Evolutionary conservation across 1,140 invertebrate genomes (phyloP), one percentile per base, ranked within the genome.

Genomic region (Habropoda laboriosa): DNA sequence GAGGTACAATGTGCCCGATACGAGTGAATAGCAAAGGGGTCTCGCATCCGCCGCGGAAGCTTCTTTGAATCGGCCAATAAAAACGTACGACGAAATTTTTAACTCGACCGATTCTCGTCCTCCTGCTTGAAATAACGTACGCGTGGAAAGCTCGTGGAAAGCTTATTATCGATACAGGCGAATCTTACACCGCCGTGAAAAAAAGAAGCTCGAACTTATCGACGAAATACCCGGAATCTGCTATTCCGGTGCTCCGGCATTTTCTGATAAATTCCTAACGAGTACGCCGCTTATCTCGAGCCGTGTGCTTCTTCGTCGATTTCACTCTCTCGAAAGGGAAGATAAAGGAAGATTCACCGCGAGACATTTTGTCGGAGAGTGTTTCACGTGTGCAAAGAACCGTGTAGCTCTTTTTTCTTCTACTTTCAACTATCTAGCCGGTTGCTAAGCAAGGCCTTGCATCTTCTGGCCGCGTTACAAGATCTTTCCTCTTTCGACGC

Each of bases 241-340:
- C n/a, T n/a, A n/a, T n/a, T n/a, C n/a, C n/a, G n/a, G n/a, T n/a
- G n/a, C n/a, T n/a, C n/a, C n/a, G n/a, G n/a, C n/a, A n/a, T n/a
- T n/a, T n/a, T n/a, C 55, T 73, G 51, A 60, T 83, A 72, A 81
- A 78, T 83, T 73, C 73, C 51, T 49, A 63, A 68, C 51, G 47
- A 83, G 66, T 81, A 63, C n/a, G 27, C 5, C 8, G 61, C 40
- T 35, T 70, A 78, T 83, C 80, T 61, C 27, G 24, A 35, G 18
- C 30, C n/a, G 42, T n/a, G n/a, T n/a, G n/a, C n/a, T 45, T 57
- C 47, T 70, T 40, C 30, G 55, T 78, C 61, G 72, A 57, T 60
- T 78, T 45, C 58, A 18, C 6, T 61, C 13, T 60, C n/a, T 71
- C 76, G 76, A 38, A n/a, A 71, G 45, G 47, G 30, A 40, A 40